These are phyloP conservation scores for Sarcophaga variegata DNA, from an alignment of 2,888 invertebrate genomes.

Conservation along the genomic window DNA sequence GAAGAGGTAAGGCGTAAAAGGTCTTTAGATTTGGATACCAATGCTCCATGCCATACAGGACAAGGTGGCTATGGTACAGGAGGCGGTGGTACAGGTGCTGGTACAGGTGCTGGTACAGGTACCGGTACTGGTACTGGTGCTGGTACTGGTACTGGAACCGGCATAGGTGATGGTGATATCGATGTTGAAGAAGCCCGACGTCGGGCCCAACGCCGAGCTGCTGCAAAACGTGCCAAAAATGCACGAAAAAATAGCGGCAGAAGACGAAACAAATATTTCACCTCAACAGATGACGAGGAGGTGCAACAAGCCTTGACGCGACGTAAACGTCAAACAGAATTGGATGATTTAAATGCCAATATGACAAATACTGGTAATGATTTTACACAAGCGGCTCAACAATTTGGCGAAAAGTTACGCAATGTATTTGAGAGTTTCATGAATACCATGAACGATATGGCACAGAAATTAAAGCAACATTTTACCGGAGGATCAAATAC, in stretches of 20 bases:
- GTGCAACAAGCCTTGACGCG: slow-evolving; percentile 36
- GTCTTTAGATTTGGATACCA: not conserved
- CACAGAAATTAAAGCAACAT: slow-evolving; percentile 71
- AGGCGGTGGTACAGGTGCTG: slow-evolving; percentile 11
- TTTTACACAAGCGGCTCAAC: slow-evolving; percentile 36
- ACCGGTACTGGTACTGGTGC: slow-evolving; percentile 38
- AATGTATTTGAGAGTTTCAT: slow-evolving; percentile 70
- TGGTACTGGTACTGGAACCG: slow-evolving; percentile 11
- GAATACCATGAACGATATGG: slow-evolving; percentile 69
- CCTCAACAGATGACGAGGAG: not conserved
- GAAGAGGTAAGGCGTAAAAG: slow-evolving; percentile 71
- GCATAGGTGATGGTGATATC: slow-evolving; percentile 51
- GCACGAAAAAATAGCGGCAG: slow-evolving; percentile 66
- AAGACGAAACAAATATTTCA: slow-evolving; percentile 53
- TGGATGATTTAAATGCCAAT: slow-evolving; percentile 55
- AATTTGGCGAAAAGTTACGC: slow-evolving; percentile 69
- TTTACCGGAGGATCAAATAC: slow-evolving; percentile 59
- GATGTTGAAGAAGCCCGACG: slow-evolving; percentile 68
- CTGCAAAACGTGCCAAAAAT: slow-evolving; percentile 61
- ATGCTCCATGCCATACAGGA: slow-evolving; percentile 71
- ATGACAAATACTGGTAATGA: not conserved
- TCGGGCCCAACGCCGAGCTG: slow-evolving; percentile 67
- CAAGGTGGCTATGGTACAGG: not conserved
- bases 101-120: slow-evolving; percentile 29
- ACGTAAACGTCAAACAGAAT: slow-evolving; percentile 70